phyloP scores from a whole-genome alignment of 2,113 vertebrate species.

The Aspiorhynchus laticeps region DNA sequence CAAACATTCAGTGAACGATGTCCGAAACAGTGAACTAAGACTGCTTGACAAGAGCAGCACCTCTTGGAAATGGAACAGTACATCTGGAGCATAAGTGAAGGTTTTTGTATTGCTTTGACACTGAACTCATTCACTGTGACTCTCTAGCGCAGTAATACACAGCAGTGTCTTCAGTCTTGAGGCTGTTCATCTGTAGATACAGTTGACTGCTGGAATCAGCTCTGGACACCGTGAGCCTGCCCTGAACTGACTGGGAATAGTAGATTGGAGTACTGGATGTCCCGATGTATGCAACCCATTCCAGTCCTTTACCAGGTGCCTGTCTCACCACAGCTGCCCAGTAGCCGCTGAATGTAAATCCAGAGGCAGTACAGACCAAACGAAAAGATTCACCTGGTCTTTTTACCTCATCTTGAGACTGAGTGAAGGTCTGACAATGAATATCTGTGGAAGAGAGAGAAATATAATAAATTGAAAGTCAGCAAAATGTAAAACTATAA shows the following conservation, averaged over 20 bases:
- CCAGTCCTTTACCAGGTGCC: slow-evolving; percentile 29
- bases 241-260: slow-evolving; percentile 47
- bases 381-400: slow-evolving; percentile 20
- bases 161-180: slow-evolving; percentile 53
- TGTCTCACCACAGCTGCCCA: slow-evolving; percentile 1
- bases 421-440: slow-evolving; percentile 29
- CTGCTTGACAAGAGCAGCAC: neutral
- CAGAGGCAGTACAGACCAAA: slow-evolving; percentile 19
- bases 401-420: slow-evolving; percentile 16
- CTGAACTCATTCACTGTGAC: slow-evolving; percentile 20
- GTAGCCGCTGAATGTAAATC: slow-evolving; percentile 9
- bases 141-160: slow-evolving; percentile 54
- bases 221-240: slow-evolving; percentile 60
- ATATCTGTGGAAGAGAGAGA: neutral
- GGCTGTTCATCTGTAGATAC: slow-evolving; percentile 55
- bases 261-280: neutral
- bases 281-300: neutral
- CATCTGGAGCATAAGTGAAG: neutral
- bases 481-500: neutral
- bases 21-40: neutral
- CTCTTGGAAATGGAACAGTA: neutral
- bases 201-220: no score
- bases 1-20: neutral
- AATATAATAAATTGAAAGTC: neutral
- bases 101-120: slow-evolving; percentile 30